These are phyloP conservation scores for Drosophila triauraria DNA, from an alignment of 1,140 invertebrate species.

Conservation along the genomic window DNA sequence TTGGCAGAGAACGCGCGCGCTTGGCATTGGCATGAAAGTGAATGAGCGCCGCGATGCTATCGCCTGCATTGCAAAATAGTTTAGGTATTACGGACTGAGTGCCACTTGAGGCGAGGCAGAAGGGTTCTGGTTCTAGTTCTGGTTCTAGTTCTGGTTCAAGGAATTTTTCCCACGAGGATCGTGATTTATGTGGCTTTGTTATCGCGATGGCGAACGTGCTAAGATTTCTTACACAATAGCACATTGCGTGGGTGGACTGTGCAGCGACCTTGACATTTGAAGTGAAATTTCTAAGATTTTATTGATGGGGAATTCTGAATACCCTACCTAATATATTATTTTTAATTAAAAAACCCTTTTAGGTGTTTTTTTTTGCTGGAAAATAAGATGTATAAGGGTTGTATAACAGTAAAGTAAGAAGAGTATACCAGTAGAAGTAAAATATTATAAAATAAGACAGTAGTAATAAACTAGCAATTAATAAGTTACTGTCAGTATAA, in stretches of 20 bases:
- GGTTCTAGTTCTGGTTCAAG: not conserved
- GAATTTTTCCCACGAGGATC: conserved; percentile 35
- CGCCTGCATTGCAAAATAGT: conserved; percentile 34
- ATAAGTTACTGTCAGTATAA: not conserved
- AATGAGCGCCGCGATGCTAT: conserved; percentile 38
- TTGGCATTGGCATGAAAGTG: conserved; percentile 44
- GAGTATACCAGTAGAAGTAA: not conserved
- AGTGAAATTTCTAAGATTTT: not conserved
- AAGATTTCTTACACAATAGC: conserved; percentile 12
- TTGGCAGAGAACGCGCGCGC: conserved; percentile 10
- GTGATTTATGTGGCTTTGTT: conserved; percentile 25
- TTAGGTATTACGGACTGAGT: conserved; percentile 6
- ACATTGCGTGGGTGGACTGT: not conserved
- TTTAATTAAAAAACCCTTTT: not conserved
- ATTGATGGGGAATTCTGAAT: not conserved
- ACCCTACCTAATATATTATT: not conserved
- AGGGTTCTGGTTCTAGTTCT: conserved; percentile 1
- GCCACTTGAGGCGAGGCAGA: conserved; percentile 13
- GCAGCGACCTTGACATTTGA: conserved; percentile 54
- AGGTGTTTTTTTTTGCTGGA: rapidly evolving
- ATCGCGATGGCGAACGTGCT: conserved; percentile 27
- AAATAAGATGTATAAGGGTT: not conserved
- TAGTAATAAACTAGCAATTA: too few relatives aligned
- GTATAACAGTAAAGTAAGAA: not conserved
- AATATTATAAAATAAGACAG: not conserved